phyloP scores from a whole-genome alignment of 2,113 vertebrate genomes.

The Meleagris gallopavo region DNA sequence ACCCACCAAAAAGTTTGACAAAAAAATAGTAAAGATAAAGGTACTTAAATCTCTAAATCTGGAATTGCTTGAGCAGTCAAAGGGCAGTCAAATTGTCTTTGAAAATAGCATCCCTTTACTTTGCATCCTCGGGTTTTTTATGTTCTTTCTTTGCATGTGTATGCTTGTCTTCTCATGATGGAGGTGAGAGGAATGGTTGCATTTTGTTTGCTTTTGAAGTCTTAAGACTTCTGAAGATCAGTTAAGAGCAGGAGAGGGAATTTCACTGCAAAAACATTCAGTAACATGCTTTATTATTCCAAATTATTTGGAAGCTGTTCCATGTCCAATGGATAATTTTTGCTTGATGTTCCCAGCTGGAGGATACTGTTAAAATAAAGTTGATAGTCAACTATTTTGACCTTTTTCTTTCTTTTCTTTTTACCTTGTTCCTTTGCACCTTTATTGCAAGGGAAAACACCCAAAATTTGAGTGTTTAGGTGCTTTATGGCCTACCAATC shows the following conservation, averaged over 20 bases:
- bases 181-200: not conserved
- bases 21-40: not conserved
- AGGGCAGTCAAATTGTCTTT: not conserved
- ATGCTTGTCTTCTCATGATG: not conserved
- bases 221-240: not conserved
- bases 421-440: not conserved
- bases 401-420: not conserved
- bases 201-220: not conserved
- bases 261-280: not conserved
- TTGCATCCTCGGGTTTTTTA: not conserved
- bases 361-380: not conserved
- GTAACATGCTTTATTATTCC: not conserved
- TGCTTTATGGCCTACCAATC: not conserved
- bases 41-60: not conserved
- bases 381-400: not conserved
- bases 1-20: not conserved
- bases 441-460: not conserved
- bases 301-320: not conserved
- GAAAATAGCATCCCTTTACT: not conserved
- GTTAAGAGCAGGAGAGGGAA: not conserved
- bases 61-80: not conserved
- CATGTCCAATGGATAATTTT: not conserved
- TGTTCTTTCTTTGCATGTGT: not conserved
- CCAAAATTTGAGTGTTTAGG: not conserved
- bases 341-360: not conserved